These are phyloP conservation scores for Pomatorhinus ruficollis DNA, from an alignment of 2,113 vertebrate genomes.

Conservation along the genomic window DNA sequence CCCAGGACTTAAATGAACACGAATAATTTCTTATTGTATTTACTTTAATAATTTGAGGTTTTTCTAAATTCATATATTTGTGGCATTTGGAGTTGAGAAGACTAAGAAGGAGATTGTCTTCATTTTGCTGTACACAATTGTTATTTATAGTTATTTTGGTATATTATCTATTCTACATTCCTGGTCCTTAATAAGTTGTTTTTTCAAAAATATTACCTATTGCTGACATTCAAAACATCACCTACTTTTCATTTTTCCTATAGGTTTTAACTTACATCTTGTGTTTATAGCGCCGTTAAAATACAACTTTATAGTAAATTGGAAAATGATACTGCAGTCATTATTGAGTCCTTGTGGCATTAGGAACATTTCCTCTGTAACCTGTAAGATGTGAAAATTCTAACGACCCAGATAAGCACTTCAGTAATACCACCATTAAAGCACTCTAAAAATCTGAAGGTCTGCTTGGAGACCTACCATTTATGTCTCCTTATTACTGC, in stretches of 20 bases:
- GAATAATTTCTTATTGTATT: not conserved
- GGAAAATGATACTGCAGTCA: not conserved
- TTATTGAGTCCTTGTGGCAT: not conserved
- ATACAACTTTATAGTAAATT: constrained; percentile 4
- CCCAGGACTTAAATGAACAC: not conserved
- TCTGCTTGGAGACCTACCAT: not conserved
- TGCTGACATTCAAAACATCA: not conserved
- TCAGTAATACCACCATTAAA: not conserved
- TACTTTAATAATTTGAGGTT: not conserved
- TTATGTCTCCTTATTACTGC: not conserved
- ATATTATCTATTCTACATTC: not conserved
- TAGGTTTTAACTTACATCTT: not conserved
- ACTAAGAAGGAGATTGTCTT: not conserved
- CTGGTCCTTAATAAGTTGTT: not conserved
- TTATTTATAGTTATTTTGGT: not conserved
- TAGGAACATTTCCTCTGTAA: not conserved
- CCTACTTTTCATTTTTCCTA: not conserved
- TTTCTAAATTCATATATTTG: not conserved
- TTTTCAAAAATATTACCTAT: not conserved
- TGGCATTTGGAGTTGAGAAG: not conserved
- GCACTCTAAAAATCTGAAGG: not conserved
- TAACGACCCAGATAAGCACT: not conserved
- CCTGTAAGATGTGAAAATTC: not conserved
- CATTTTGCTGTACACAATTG: not conserved
- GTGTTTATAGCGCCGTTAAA: constrained; percentile 1